These are phyloP conservation scores for Pomphorhynchus laevis DNA, from an alignment of 1,140 invertebrate species.

Conservation along the genomic window DNA sequence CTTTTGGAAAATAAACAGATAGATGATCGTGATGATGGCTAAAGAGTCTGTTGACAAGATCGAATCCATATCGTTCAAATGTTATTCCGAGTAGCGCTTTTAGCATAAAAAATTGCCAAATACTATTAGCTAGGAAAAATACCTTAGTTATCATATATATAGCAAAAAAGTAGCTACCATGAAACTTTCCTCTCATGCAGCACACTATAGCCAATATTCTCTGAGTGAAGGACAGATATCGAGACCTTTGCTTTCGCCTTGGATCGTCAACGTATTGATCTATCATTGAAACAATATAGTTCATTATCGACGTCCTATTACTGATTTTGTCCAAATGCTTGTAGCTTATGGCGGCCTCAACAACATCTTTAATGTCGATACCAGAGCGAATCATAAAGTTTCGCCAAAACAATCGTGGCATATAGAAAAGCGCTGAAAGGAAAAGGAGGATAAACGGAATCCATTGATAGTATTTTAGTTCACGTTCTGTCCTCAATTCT, in stretches of 20 bases:
- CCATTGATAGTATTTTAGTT: background rate
- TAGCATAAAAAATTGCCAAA: too few relatives aligned
- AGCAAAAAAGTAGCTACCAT: background rate
- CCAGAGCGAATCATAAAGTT: background rate
- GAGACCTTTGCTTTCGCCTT: too few relatives aligned
- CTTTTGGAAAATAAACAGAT: slow-evolving; percentile 1
- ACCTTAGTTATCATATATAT: background rate
- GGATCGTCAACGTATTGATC: too few relatives aligned
- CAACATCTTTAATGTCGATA: background rate
- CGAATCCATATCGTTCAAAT: too few relatives aligned
- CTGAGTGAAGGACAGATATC: too few relatives aligned
- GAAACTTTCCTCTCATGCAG: background rate
- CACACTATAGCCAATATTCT: too few relatives aligned
- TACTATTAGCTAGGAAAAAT: too few relatives aligned
- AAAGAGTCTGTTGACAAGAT: too few relatives aligned
- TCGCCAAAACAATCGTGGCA: background rate
- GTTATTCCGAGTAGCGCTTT: too few relatives aligned
- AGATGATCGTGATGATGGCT: background rate
- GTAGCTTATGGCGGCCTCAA: background rate
- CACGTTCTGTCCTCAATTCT: background rate
- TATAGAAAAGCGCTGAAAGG: background rate
- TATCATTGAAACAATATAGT: too few relatives aligned
- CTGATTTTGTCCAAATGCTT: background rate
- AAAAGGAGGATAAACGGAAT: background rate
- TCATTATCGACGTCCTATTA: too few relatives aligned